Evolutionary conservation across 2,113 vertebrate species (phyloP), one percentile per base, ranked within the genome.

Genomic region (Lucifuga dentata): DNA sequence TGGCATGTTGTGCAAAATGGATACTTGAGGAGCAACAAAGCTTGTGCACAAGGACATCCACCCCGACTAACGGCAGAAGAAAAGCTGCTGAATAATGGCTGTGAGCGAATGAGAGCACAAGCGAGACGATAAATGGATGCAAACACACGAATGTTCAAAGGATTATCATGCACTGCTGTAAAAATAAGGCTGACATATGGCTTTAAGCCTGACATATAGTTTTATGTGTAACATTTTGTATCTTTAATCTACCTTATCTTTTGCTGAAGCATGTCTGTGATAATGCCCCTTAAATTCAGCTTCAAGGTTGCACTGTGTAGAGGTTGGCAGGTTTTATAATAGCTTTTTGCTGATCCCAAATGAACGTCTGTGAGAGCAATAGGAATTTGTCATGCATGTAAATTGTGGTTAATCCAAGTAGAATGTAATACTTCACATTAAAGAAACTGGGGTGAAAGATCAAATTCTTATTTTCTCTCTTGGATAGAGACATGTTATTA

Each of bases 251-350:
- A 13, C 68, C 40, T 53, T 2, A 29, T 56, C 9, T 23, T 49
- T 70, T 58, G 66, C 19, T 63, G 9, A 68, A 65, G 33, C 21
- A 23, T 5, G 10, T 9, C 13, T 49, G 36, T 35, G 43, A 33
- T 23, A 12, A 49, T 6, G 44, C 20, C 46, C 23, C 15, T n/a
- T 45, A 60, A 48, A 35, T 13, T 58, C 19, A 8, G 40, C 49
- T 50, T 19, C 59, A 32, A 62, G 73, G 57, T 46, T 62, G 65
- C 29, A 3, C 15, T 68, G 53, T 51, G 57, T 8, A 11, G 36
- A 81, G 78, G 67, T 40, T 60, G 53, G 53, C 68, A 56, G 76
- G 49, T 76, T 78, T 79, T 46, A 44, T 80, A 74, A 86, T 69
- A 44, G 76, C 58, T 58, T 57, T 1, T 68, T 41, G 21, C 46